Evolutionary conservation across 37 sponge, comb jelly and placozoan genomes (phyloP).

Genomic region (Crambe crambe): DNA sequence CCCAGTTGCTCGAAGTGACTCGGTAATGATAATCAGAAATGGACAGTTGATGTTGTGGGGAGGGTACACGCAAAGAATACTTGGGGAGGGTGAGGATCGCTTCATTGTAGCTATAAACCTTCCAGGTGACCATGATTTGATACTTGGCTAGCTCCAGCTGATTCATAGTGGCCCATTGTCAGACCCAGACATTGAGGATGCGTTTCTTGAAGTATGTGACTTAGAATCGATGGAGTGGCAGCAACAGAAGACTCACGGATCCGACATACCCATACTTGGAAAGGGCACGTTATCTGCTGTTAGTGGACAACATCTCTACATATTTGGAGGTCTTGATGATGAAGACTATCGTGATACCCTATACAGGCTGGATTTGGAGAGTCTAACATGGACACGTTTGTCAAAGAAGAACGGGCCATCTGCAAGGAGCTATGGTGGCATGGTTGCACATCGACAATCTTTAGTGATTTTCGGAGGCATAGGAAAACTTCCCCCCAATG

Average conservation of each 20-base stretch:
- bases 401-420: too few species aligned
- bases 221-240: neutral
- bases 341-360: too few species aligned
- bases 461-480: neutral
- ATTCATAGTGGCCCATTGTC: too few species aligned
- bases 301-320: neutral
- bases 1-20: too few species aligned
- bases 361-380: neutral
- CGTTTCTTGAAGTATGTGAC: neutral
- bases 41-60: too few species aligned
- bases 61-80: too few species aligned
- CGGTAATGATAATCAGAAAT: too few species aligned
- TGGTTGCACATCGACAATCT: neutral
- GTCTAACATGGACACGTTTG: neutral
- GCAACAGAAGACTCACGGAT: neutral
- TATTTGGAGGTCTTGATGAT: neutral
- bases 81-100: neutral
- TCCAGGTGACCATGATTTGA: neutral
- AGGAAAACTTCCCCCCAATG: neutral
- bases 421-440: neutral
- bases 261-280: too few species aligned
- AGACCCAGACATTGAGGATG: neutral
- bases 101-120: neutral
- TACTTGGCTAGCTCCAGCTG: neutral
- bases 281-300: neutral